Evolutionary conservation across 2,113 vertebrate genomes (phyloP).

Genomic region (Otocyon megalotis): DNA sequence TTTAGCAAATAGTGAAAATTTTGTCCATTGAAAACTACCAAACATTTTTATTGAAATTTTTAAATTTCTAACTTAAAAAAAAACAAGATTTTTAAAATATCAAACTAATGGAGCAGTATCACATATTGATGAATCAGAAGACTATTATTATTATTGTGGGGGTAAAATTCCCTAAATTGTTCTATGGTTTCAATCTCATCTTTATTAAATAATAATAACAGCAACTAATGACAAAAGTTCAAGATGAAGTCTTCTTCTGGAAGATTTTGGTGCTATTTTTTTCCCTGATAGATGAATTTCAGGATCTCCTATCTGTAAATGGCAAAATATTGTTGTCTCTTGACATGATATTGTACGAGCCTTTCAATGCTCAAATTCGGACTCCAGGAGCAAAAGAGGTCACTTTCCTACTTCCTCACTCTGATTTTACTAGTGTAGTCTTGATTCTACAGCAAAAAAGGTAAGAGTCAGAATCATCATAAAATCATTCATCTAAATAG

Average conservation of each 20-base stretch:
- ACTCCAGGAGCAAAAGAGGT: not conserved
- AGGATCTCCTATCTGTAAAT: not conserved
- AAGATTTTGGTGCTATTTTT: not conserved
- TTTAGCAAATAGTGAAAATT: not conserved
- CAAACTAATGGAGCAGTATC: not conserved
- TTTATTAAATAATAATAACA: not conserved
- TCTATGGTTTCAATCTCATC: not conserved
- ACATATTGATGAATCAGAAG: not conserved
- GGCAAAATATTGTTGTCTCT: not conserved
- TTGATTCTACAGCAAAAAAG: not conserved
- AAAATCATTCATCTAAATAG: not conserved
- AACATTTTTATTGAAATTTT: not conserved
- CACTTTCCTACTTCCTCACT: not conserved
- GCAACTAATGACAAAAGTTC: not conserved
- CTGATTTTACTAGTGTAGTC: not conserved
- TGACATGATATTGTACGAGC: not conserved
- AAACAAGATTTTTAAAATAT: not conserved
- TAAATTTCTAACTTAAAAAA: not conserved
- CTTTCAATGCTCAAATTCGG: not conserved
- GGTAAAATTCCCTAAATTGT: not conserved
- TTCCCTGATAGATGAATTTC: not conserved
- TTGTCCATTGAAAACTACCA: not conserved
- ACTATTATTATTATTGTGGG: not conserved
- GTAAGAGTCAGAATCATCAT: not conserved
- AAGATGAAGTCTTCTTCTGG: not conserved